Evolutionary conservation across 2,888 invertebrate species (phyloP).

Genomic region (Ptychoptera contaminata): DNA sequence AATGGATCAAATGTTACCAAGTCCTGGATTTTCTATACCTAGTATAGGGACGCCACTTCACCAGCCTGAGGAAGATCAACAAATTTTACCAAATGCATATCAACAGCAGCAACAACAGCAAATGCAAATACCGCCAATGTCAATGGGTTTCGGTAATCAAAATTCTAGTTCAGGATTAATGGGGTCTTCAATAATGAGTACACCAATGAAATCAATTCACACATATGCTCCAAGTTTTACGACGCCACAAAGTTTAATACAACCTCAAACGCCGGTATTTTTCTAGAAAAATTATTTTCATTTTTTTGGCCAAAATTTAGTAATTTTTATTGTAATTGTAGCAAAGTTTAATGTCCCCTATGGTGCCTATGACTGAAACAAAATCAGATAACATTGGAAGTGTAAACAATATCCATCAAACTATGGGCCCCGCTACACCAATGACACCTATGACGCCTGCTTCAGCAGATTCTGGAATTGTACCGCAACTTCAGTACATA

Average conservation of each 20-base stretch:
- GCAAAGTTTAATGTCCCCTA: constrained; percentile 77
- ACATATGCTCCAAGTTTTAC: constrained; percentile 61
- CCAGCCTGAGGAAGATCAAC: constrained; percentile 82
- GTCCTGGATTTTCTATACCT: constrained; percentile 77
- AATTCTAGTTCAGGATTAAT: constrained; percentile 16
- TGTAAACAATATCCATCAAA: constrained; percentile 28
- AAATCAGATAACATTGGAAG: constrained; percentile 16
- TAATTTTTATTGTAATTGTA: constrained; percentile 20
- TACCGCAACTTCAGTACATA: constrained; percentile 50
- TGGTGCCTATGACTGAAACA: constrained; percentile 41
- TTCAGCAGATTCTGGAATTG: constrained; percentile 84
- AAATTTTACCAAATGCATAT: constrained; percentile 70
- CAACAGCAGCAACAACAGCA: constrained; percentile 51
- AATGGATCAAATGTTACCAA: constrained; percentile 85
- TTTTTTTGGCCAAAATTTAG: not conserved
- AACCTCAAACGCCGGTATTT: constrained; percentile 72
- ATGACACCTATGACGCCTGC: constrained; percentile 84
- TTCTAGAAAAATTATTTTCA: not conserved
- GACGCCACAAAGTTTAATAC: constrained; percentile 74
- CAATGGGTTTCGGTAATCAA: constrained; percentile 11
- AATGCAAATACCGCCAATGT: constrained; percentile 20
- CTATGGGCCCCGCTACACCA: constrained; percentile 58
- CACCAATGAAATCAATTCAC: constrained; percentile 57
- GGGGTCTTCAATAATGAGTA: constrained; percentile 41
- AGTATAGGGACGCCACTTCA: constrained; percentile 82